These are phyloP conservation scores for Champsocephalus gunnari DNA, from an alignment of 2,797 vertebrate genomes.

Conservation along the genomic window DNA sequence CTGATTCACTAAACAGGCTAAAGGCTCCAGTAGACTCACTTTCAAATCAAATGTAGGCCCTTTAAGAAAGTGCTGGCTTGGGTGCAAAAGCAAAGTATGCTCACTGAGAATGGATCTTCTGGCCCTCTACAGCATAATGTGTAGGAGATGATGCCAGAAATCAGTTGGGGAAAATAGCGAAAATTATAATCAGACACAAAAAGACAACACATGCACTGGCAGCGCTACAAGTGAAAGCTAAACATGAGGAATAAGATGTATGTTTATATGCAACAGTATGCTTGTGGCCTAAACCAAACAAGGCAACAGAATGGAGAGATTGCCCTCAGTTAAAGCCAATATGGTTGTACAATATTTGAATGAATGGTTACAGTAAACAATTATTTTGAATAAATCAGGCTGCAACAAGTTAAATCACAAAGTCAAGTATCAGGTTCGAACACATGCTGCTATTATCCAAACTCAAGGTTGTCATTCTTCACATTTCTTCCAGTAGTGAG, in stretches of 20 bases:
- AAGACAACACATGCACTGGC: slow-evolving; percentile 35
- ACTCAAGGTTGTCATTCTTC: slow-evolving; percentile 16
- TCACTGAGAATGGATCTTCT: slow-evolving; percentile 36
- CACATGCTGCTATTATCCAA: slow-evolving; percentile 35
- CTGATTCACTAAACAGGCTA: slow-evolving; percentile 78
- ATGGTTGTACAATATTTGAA: slow-evolving; percentile 11
- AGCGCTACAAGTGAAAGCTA: slow-evolving; percentile 25
- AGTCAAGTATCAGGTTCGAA: slow-evolving; percentile 7
- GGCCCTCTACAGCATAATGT: slow-evolving; percentile 4
- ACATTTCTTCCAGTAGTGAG: slow-evolving; percentile 21
- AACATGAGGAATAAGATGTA: slow-evolving; percentile 18
- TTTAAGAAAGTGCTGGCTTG: slow-evolving; percentile 29
- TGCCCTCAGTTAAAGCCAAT: background rate
- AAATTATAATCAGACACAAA: slow-evolving; percentile 23
- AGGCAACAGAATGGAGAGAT: slow-evolving; percentile 29
- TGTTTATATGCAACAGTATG: slow-evolving; percentile 43
- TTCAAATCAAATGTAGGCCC: slow-evolving; percentile 68
- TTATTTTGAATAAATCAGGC: slow-evolving; percentile 3
- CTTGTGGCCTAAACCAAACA: slow-evolving; percentile 39
- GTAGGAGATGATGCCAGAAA: slow-evolving; percentile 15
- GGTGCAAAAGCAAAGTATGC: slow-evolving; percentile 38
- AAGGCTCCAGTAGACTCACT: slow-evolving; percentile 67
- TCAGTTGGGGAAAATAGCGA: slow-evolving; percentile 1
- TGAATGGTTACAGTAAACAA: background rate
- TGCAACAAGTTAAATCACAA: slow-evolving; percentile 25